A percentile compares a stretch with the other conserved stretches of the same genome.
Evolutionary conservation across 2,113 vertebrate genomes (phyloP).

Genomic region (Dunckerocampus dactyliophorus): DNA sequence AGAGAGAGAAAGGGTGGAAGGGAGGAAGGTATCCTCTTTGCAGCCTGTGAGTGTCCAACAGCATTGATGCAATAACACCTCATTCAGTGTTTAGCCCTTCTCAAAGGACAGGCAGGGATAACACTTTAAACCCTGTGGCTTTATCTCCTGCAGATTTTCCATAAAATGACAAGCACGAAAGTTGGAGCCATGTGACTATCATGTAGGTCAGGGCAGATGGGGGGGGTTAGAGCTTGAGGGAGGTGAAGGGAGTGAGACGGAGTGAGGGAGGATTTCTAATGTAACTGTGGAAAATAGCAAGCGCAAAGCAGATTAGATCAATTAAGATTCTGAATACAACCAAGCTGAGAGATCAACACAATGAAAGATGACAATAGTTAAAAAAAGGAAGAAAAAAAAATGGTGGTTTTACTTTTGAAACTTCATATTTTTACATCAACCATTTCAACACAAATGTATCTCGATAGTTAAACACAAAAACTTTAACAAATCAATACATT

Average conservation of each 20-base stretch:
- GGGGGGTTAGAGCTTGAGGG: conserved; percentile 57
- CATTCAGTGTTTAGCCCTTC: conserved; percentile 68
- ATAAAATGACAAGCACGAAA: conserved; percentile 73
- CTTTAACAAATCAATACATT: background rate
- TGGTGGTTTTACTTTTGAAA: background rate
- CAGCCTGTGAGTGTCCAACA: conserved; percentile 63
- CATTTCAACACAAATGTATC: background rate
- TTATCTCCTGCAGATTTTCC: conserved; percentile 77
- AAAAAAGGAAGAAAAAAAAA: conserved; percentile 2
- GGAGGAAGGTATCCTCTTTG: conserved; percentile 61
- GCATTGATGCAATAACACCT: conserved; percentile 73
- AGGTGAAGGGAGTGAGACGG: conserved; percentile 43
- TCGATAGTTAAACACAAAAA: background rate
- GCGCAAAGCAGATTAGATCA: conserved; percentile 74
- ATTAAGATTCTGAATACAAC: conserved; percentile 64
- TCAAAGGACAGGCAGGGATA: conserved; percentile 73
- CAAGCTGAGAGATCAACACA: conserved; percentile 20
- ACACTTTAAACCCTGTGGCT: conserved; percentile 72
- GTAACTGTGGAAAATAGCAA: conserved; percentile 77
- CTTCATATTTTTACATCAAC: background rate
- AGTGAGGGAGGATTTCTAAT: conserved; percentile 63
- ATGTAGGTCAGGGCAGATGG: conserved; percentile 76
- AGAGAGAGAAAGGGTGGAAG: conserved; percentile 22
- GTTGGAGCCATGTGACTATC: conserved; percentile 73
- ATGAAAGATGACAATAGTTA: conserved; percentile 1